Conservation (phyloP, 1,140 invertebrate species). For the Sipha flava region DNA sequence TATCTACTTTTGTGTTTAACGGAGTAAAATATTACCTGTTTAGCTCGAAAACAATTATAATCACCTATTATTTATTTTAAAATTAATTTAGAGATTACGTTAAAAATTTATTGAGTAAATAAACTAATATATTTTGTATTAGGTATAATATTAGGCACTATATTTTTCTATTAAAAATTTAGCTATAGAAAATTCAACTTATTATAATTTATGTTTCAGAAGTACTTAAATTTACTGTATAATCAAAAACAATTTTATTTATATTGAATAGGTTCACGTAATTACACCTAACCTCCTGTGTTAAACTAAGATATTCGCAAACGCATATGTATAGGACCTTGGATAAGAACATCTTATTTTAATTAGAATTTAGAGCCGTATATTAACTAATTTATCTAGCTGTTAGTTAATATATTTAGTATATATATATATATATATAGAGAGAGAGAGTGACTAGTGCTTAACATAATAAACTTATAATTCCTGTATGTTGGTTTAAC, state of each 20-base stretch:
- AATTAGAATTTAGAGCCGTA: background rate
- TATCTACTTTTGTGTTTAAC: no score
- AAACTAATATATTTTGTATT: no score
- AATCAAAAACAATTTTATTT: background rate
- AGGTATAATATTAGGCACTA: no score
- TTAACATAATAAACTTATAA: conserved; percentile 7
- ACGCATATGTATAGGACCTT: background rate
- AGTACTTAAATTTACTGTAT: background rate
- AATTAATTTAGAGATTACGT: no score
- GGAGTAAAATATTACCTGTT: no score
- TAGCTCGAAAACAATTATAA: no score
- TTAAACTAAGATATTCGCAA: background rate
- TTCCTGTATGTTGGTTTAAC: background rate
- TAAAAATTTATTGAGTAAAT: no score
- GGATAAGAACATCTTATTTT: background rate
- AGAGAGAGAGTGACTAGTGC: background rate
- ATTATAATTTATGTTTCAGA: background rate
- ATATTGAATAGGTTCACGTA: background rate
- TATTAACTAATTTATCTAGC: conserved; percentile 15
- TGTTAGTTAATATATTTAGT: conserved; percentile 1
- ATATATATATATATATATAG: background rate
- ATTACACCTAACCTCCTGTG: background rate
- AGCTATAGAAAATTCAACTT: no score
- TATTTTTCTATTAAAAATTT: no score
- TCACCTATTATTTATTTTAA: background rate